phyloP scores from a whole-genome alignment of 2,888 invertebrate genomes.

The Eupelmus urozonus region DNA sequence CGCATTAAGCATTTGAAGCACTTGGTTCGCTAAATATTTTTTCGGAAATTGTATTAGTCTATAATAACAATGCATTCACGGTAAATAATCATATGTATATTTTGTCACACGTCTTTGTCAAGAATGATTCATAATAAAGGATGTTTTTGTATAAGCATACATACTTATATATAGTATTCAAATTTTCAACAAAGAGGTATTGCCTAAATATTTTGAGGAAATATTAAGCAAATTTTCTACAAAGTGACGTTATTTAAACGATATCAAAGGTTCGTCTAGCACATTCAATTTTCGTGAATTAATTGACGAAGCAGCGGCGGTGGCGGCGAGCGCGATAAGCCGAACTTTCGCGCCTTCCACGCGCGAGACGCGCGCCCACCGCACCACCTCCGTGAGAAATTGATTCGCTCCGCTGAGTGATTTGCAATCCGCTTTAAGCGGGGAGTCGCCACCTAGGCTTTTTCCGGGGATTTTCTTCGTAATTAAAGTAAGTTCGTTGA shows the following conservation, averaged over 20 bases:
- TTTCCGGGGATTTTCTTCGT: slow-evolving; percentile 64
- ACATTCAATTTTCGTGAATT: slow-evolving; percentile 50
- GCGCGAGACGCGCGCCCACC: not conserved
- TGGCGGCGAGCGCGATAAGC: slow-evolving; percentile 31
- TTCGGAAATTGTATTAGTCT: not conserved
- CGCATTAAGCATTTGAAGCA: slow-evolving; percentile 39
- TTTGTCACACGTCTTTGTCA: not conserved
- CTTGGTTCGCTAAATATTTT: slow-evolving; percentile 34
- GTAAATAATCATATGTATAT: slow-evolving; percentile 22
- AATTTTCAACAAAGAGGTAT: not conserved
- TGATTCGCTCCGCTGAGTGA: slow-evolving; percentile 64
- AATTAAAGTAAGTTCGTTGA: slow-evolving; percentile 65
- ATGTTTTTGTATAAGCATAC: no score
- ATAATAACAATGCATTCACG: not conserved
- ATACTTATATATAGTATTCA: no score
- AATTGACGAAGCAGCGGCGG: slow-evolving; percentile 26
- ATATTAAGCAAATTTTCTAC: not conserved
- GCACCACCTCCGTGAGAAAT: slow-evolving; percentile 46
- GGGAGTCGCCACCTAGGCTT: slow-evolving; percentile 56
- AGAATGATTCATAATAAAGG: no score
- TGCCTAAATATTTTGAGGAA: not conserved
- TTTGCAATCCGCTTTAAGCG: slow-evolving; percentile 65
- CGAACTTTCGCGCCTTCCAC: slow-evolving; percentile 22
- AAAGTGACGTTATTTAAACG: slow-evolving; percentile 41
- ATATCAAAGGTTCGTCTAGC: not conserved